phyloP scores from a whole-genome alignment of 1,140 invertebrate genomes.

The Heliconius hewitsoni region DNA sequence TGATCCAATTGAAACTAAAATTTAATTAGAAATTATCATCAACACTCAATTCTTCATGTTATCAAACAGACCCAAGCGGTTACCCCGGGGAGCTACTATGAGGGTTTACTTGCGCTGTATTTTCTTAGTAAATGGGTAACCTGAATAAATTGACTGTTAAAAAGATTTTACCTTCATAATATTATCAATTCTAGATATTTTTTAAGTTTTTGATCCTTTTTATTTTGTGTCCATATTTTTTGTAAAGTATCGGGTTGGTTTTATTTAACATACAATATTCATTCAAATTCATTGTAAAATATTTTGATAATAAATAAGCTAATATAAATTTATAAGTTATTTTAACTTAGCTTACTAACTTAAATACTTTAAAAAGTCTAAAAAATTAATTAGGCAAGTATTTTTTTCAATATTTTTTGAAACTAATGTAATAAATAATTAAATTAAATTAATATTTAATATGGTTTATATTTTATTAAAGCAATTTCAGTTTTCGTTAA shows the following conservation, averaged over 20 bases:
- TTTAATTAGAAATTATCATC: constrained; percentile 3
- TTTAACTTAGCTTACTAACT: no score
- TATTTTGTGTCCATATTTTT: neutral
- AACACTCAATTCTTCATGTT: constrained; percentile 11
- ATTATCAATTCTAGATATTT: neutral
- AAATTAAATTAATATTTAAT: no score
- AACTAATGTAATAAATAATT: no score
- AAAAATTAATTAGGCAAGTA: no score
- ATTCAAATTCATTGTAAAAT: no score
- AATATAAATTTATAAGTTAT: no score
- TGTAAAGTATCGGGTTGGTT: neutral
- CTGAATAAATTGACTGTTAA: constrained; percentile 13
- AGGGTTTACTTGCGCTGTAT: constrained; percentile 15
- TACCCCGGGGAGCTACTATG: constrained; percentile 15
- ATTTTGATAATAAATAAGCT: no score
- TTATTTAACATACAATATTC: neutral
- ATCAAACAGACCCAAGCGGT: neutral
- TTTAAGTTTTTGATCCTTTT: neutral
- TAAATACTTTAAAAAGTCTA: no score
- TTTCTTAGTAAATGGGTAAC: constrained; percentile 16
- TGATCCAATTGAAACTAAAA: constrained; percentile 1
- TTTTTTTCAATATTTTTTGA: no score
- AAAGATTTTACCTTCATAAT: constrained; percentile 3
- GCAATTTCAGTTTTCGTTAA: no score
- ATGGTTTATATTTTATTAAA: no score